These are phyloP conservation scores for Lutjanus argentimaculatus DNA, from an alignment of 2,797 vertebrate genomes.

Conservation along the genomic window DNA sequence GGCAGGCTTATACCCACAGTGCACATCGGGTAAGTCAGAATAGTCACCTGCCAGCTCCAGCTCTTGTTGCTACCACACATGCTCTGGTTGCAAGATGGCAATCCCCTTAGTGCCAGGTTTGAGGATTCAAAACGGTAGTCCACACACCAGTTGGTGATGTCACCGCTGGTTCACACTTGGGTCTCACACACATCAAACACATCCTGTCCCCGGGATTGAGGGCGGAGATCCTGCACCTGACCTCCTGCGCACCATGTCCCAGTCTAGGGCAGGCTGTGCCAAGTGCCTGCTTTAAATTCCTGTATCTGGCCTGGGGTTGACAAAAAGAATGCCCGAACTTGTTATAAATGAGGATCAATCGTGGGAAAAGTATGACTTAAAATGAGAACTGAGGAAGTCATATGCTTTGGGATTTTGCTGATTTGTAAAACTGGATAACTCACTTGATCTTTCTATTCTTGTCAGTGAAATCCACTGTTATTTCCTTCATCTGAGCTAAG, in stretches of 20 bases:
- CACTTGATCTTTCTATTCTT: conserved; percentile 69
- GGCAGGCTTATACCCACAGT: no score
- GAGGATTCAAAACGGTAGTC: no score
- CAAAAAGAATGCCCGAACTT: conserved; percentile 30
- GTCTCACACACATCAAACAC: conserved; percentile 58
- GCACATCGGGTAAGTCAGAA: no score
- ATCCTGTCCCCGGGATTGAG: conserved; percentile 27
- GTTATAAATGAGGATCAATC: conserved; percentile 45
- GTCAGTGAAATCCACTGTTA: conserved; percentile 61
- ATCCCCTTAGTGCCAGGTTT: no score
- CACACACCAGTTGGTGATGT: no score
- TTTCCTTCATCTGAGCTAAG: conserved; percentile 61
- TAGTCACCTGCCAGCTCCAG: no score
- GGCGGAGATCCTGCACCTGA: conserved; percentile 61
- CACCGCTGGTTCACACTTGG: no score
- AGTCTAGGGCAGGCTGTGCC: conserved; percentile 41
- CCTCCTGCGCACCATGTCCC: conserved; percentile 41
- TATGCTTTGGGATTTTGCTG: conserved; percentile 46
- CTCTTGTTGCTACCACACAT: no score
- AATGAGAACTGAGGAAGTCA: conserved; percentile 29
- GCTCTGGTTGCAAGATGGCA: no score
- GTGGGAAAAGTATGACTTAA: conserved; percentile 52
- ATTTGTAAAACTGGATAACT: conserved; percentile 61
- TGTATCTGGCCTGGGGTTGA: conserved; percentile 29
- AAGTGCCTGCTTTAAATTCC: conserved; percentile 48